A percentile compares a stretch with the other conserved stretches of the same genome.
phyloP scores from a whole-genome alignment of 2,888 invertebrate species.

The Apamea anceps region DNA sequence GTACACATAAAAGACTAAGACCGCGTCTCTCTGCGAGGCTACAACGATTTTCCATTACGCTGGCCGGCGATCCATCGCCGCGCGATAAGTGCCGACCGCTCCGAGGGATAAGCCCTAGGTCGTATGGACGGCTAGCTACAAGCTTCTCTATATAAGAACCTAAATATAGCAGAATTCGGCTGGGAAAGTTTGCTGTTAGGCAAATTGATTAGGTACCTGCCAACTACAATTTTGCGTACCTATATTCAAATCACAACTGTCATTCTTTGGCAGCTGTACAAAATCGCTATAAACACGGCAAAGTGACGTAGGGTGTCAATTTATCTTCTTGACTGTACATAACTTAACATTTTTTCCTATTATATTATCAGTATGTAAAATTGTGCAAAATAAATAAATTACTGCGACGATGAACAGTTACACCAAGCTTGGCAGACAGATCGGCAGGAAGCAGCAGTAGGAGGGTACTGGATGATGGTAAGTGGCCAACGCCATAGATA shows the following conservation, averaged over 20 bases:
- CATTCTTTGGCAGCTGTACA: not conserved
- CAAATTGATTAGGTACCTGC: not conserved
- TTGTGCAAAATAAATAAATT: not conserved
- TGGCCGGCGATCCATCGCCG: constrained; percentile 67
- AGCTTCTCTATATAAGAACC: not conserved
- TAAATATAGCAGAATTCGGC: not conserved
- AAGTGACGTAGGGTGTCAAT: not conserved
- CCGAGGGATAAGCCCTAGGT: constrained; percentile 55
- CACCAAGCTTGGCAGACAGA: not conserved
- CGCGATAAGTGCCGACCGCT: constrained; percentile 66
- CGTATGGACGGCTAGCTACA: constrained; percentile 20
- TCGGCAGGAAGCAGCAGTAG: not conserved
- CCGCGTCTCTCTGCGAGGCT: constrained; percentile 56
- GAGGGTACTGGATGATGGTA: not conserved
- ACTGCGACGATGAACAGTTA: not conserved
- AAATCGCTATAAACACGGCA: not conserved
- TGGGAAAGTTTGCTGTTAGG: not conserved
- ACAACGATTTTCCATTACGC: constrained; percentile 81
- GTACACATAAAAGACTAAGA: constrained; percentile 37
- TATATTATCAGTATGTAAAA: not conserved
- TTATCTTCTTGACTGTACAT: not conserved
- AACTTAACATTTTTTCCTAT: not conserved
- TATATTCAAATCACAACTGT: not conserved
- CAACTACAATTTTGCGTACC: not conserved
- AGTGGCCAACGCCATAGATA: not conserved